Evolutionary conservation across 2,888 invertebrate species (phyloP).

Genomic region (Thera obeliscata): DNA sequence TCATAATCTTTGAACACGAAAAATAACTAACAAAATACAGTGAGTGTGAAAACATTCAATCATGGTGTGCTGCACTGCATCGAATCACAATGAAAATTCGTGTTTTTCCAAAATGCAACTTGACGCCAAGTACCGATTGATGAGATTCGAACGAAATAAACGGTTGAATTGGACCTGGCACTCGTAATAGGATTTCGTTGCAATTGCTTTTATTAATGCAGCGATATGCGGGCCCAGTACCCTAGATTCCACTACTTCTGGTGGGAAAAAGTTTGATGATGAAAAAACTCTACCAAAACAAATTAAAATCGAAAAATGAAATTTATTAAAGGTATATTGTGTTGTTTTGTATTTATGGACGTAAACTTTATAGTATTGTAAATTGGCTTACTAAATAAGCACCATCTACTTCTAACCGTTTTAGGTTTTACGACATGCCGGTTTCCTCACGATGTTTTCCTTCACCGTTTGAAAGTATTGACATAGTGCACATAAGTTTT

Average conservation of each 20-base stretch:
- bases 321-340: too few relatives aligned
- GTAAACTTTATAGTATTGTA: too few relatives aligned
- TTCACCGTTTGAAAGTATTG: too few relatives aligned
- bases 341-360: too few relatives aligned
- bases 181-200: conserved; percentile 56
- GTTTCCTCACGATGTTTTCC: too few relatives aligned
- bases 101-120: conserved; percentile 39
- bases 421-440: too few relatives aligned
- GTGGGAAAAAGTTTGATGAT: neutral
- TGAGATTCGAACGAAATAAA: conserved; percentile 52
- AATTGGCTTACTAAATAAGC: too few relatives aligned
- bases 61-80: conserved; percentile 32
- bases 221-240: conserved; percentile 45
- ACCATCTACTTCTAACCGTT: too few relatives aligned
- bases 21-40: conserved; percentile 32
- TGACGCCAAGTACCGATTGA: conserved; percentile 50
- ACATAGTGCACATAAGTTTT: too few relatives aligned
- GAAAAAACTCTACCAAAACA: neutral
- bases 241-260: neutral
- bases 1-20: conserved; percentile 21
- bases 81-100: conserved; percentile 40
- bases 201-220: conserved; percentile 61
- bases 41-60: conserved; percentile 33
- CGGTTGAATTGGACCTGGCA: conserved; percentile 49
- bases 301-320: neutral